A percentile compares a stretch with the other conserved stretches of the same genome.
Evolutionary conservation across 2,113 vertebrate genomes (phyloP).

Genomic region (Sterna hirundo): DNA sequence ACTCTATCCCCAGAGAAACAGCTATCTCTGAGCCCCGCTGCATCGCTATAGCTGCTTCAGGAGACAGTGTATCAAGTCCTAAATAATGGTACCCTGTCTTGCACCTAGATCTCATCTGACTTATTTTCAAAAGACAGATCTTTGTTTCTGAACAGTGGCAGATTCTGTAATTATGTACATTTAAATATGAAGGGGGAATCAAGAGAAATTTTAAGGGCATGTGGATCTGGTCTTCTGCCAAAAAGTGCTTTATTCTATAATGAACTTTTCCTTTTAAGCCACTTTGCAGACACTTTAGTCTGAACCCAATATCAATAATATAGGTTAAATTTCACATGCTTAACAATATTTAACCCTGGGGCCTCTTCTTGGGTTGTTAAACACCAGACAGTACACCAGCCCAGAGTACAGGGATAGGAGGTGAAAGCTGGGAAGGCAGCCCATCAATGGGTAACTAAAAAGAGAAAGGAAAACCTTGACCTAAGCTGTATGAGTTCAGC

Average conservation of each 20-base stretch:
- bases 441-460: not conserved
- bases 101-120: not conserved
- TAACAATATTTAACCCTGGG: conserved; percentile 68
- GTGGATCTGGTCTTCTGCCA: conserved; percentile 32
- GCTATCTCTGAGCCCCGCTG: not conserved
- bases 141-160: not conserved
- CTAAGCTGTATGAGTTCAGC: not conserved
- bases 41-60: not conserved
- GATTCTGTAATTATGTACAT: not conserved
- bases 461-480: not conserved
- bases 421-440: not conserved
- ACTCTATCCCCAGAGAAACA: not conserved
- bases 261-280: conserved; percentile 59
- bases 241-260: conserved; percentile 44
- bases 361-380: conserved; percentile 20
- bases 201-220: conserved; percentile 33
- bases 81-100: not conserved
- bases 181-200: conserved; percentile 56
- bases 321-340: conserved; percentile 62
- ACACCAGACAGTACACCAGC: not conserved
- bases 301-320: conserved; percentile 65
- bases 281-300: conserved; percentile 65
- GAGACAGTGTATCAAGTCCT: not conserved
- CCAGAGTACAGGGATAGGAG: not conserved
- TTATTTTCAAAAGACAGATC: not conserved